A percentile compares a stretch with the other conserved stretches of the same genome.
phyloP scores from a whole-genome alignment of 2,113 vertebrate genomes.

The Plecturocebus donacophilus region DNA sequence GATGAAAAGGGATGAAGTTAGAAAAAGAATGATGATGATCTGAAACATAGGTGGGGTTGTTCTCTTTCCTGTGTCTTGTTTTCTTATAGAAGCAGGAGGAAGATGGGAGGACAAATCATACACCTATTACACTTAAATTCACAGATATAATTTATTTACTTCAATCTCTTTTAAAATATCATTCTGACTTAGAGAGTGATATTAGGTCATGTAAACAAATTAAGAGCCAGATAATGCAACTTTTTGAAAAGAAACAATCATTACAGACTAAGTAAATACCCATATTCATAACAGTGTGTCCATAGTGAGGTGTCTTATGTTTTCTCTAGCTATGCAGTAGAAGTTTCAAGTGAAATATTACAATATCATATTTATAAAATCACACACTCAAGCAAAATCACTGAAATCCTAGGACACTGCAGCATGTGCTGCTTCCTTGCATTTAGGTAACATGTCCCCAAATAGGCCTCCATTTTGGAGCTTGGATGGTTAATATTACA shows the following conservation, averaged over 20 bases:
- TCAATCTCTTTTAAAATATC: not conserved
- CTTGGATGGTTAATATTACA: not conserved
- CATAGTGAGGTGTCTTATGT: not conserved
- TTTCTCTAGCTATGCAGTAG: not conserved
- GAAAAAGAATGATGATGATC: not conserved
- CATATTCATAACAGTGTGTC: not conserved
- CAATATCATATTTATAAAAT: not conserved
- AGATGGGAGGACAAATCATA: not conserved
- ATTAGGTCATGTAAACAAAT: not conserved
- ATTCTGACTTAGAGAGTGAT: not conserved
- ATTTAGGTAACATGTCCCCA: not conserved
- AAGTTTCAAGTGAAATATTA: not conserved
- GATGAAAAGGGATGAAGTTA: not conserved
- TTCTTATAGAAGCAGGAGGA: not conserved
- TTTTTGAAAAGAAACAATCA: not conserved
- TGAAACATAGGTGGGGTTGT: not conserved
- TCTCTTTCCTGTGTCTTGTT: not conserved
- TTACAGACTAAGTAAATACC: not conserved
- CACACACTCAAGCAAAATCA: not conserved
- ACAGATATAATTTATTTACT: not conserved
- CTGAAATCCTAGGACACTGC: not conserved
- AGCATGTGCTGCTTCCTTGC: not conserved
- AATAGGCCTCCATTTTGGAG: not conserved
- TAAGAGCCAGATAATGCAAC: not conserved
- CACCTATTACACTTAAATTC: not conserved